Base-by-base conservation (phyloP, 2,888 invertebrate species). In the Stictocephala bisonia region DNA sequence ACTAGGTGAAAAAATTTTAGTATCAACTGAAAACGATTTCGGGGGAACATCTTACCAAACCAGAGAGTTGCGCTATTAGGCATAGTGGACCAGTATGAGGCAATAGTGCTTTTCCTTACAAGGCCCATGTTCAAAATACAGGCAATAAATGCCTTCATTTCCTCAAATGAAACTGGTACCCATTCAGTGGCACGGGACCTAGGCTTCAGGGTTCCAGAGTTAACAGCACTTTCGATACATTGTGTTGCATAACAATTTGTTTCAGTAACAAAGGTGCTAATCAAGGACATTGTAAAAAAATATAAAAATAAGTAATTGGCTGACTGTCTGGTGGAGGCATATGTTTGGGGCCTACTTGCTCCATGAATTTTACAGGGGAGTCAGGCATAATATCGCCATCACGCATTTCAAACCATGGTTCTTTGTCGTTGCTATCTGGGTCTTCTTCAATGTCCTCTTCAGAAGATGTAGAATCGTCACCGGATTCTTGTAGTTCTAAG, bases 121-220 rank as follows among this genome's bases (percentile, higher is more conserved):
- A 60, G 60, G 9, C 31, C 60, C 35, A 60, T 60, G 18, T 60
- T 60, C 40, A 60, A 40, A 60, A 60, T 60, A 20, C 35, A 31
- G 3, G 35, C 60, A 20, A 35, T 40, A n/a, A 40, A 60, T 18
- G 40, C 60, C 20, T 22, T 40, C 3, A 60, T 60, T 20, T 60
- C 60, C 3, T 40, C 3, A 27, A 22, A 4, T 7, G 35, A 22
- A 1, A 60, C 60, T 35, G 60, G 40, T 4, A 60, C 13, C 60
- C 60, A 60, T n/a, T 56, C 56, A 6, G 24, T 51, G 26, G 27
- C 51, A n/a, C 56, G n/a, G 18, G 56, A 56, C n/a, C 31, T 51
- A n/a, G 24, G 26, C 22, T 51, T 26, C 24, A 56, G n/a, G 27
- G 2, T n/a, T 18, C 29, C 18, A 9, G 27, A 11, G n/a, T 22